These are phyloP conservation scores for Macroglossus sobrinus DNA, from an alignment of 2,113 vertebrate genomes.

Conservation along the genomic window DNA sequence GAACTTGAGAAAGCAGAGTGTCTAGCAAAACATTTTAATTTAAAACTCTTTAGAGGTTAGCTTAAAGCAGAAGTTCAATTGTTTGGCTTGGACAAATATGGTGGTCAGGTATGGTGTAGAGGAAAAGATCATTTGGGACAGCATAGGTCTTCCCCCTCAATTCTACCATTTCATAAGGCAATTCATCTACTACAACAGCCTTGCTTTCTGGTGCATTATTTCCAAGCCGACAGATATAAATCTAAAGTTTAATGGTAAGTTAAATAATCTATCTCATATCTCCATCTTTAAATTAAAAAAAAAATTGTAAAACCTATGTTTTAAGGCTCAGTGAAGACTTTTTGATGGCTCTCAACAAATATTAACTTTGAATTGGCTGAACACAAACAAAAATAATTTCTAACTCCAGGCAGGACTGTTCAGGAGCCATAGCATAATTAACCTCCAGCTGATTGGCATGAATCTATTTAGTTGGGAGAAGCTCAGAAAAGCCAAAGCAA, in stretches of 20 bases:
- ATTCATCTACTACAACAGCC: background rate
- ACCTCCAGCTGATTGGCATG: background rate
- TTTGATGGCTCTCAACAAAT: background rate
- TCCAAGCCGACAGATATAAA: background rate
- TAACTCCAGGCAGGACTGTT: background rate
- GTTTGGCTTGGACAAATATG: background rate
- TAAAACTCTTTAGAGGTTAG: background rate
- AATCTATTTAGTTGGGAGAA: background rate
- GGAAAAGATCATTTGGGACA: background rate
- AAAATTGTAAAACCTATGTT: background rate
- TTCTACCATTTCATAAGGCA: background rate
- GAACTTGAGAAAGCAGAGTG: background rate
- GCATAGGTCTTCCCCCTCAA: background rate
- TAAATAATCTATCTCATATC: background rate
- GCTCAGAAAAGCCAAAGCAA: background rate
- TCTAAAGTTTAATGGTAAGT: background rate
- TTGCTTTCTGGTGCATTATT: background rate
- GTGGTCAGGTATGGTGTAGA: background rate
- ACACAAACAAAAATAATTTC: background rate
- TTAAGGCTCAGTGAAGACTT: background rate
- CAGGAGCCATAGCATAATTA: background rate
- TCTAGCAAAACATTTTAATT: background rate
- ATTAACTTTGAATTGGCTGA: background rate
- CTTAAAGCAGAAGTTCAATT: background rate
- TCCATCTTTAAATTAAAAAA: background rate